Percentiles rank a stretch among this genome's conserved stretches.
Evolutionary conservation across 2,888 invertebrate genomes (phyloP).

Genomic region (Phania funesta): DNA sequence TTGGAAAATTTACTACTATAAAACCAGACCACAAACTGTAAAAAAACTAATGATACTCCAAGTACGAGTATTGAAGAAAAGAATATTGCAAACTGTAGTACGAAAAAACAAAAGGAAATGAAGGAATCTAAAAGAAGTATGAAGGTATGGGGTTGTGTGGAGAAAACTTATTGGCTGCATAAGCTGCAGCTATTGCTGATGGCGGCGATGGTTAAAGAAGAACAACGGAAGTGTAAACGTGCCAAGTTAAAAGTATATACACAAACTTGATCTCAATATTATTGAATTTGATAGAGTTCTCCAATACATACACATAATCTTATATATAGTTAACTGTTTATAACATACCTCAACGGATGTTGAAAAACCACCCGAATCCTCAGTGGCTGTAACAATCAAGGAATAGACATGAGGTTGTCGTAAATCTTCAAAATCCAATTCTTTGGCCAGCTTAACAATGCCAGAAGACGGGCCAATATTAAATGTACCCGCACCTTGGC

Average conservation of each 20-base stretch:
- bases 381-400: constrained; percentile 95
- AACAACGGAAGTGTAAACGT: constrained; percentile 28
- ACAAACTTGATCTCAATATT: constrained; percentile 27
- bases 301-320: background rate
- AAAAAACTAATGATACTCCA: constrained; percentile 23
- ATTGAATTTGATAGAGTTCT: constrained; percentile 19
- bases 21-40: constrained; percentile 37
- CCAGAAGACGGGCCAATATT: constrained; percentile 97
- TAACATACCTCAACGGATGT: constrained; percentile 92
- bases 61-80: constrained; percentile 8
- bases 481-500: constrained; percentile 96
- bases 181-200: background rate
- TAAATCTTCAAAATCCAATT: constrained; percentile 97
- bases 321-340: constrained; percentile 19
- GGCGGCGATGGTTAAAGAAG: background rate
- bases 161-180: constrained; percentile 38
- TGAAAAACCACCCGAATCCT: constrained; percentile 98
- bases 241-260: constrained; percentile 15
- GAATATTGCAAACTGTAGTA: background rate
- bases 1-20: constrained; percentile 64
- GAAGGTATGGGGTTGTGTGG: background rate
- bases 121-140: constrained; percentile 9
- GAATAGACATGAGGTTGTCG: constrained; percentile 96
- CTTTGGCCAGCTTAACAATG: constrained; percentile 96
- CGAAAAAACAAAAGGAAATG: constrained; percentile 22